Percentiles rank a stretch among this genome's conserved stretches.
Evolutionary conservation across 2,113 vertebrate species (phyloP).

Genomic region (Chionomys nivalis): DNA sequence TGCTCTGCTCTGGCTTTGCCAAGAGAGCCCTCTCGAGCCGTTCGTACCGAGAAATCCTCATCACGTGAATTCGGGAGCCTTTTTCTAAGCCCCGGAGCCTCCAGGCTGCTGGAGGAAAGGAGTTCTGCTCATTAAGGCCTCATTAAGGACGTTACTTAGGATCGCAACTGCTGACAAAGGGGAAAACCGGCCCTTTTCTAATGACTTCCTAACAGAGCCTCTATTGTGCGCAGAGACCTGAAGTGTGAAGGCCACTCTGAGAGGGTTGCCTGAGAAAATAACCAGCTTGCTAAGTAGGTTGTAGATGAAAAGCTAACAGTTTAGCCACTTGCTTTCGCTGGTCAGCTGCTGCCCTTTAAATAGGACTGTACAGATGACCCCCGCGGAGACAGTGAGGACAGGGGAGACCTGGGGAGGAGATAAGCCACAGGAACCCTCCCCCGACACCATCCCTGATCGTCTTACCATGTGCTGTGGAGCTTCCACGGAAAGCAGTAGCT

Average conservation of each 20-base stretch:
- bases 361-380: background rate
- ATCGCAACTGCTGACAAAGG: background rate
- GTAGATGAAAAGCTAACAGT: background rate
- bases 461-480: background rate
- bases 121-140: background rate
- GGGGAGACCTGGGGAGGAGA: background rate
- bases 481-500: background rate
- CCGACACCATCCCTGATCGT: background rate
- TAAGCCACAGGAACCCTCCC: background rate
- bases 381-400: background rate
- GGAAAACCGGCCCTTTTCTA: background rate
- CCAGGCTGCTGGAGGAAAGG: background rate
- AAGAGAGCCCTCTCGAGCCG: background rate
- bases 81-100: background rate
- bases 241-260: background rate
- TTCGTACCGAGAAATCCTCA: background rate
- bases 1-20: conserved; percentile 1
- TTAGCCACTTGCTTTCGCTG: background rate
- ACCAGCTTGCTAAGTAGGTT: background rate
- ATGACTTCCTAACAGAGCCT: background rate
- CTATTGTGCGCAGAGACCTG: background rate
- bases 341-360: background rate
- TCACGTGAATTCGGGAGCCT: background rate
- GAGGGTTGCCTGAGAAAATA: background rate
- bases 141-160: background rate